Percentiles rank a stretch among this genome's conserved stretches.
Conservation (phyloP, 1,140 invertebrate species). For the Dinothrombium tinctorium region DNA sequence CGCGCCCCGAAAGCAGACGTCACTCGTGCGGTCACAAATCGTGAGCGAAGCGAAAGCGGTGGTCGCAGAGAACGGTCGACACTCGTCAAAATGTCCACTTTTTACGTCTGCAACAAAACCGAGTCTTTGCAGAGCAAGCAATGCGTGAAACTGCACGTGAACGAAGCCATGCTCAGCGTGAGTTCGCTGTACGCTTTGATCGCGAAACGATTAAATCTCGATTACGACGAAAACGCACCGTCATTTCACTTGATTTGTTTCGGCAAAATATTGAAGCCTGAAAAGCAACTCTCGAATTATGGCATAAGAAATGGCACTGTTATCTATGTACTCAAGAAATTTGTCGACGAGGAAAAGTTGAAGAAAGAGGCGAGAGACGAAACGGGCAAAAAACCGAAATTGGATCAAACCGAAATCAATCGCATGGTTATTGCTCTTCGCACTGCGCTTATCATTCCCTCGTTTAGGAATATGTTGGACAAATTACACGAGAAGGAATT, state of each 20-base stretch:
- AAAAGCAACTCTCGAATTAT: constrained; percentile 4
- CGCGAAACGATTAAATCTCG: background rate
- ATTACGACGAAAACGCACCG: background rate
- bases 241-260: constrained; percentile 9
- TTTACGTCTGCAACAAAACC: background rate
- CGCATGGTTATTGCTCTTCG: constrained; percentile 5
- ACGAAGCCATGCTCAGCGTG: background rate
- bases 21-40: too few relatives aligned
- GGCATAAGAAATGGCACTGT: constrained; percentile 8
- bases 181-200: background rate
- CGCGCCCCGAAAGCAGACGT: too few relatives aligned
- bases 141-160: background rate
- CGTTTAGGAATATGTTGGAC: constrained; percentile 7
- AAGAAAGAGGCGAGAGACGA: background rate
- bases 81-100: background rate
- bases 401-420: background rate
- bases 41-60: too few relatives aligned
- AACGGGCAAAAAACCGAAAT: background rate
- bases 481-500: constrained; percentile 8
- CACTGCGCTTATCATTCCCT: constrained; percentile 8
- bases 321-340: constrained; percentile 7
- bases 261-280: constrained; percentile 2
- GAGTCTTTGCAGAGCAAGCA: background rate
- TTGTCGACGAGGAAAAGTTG: background rate
- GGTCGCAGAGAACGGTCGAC: too few relatives aligned